Evolutionary conservation across 2,113 vertebrate genomes (phyloP).

Genomic region (Plectropomus leopardus): DNA sequence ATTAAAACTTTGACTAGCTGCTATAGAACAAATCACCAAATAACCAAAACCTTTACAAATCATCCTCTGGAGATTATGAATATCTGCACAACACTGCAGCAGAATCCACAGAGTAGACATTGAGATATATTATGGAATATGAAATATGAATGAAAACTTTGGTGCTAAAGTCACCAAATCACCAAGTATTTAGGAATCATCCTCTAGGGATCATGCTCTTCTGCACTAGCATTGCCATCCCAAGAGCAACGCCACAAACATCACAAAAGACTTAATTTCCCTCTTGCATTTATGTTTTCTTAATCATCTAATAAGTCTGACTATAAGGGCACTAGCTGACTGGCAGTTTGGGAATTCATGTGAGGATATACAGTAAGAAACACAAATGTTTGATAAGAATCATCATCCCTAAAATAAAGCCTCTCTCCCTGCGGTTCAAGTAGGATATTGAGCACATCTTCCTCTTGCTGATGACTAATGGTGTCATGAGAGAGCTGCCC

Average conservation of each 20-base stretch:
- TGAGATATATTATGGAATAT: too few species aligned
- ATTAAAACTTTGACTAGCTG: too few species aligned
- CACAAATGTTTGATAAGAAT: constrained; percentile 42
- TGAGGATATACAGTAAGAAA: constrained; percentile 7
- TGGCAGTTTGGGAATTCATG: constrained; percentile 19
- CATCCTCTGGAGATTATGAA: too few species aligned
- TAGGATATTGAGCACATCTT: constrained; percentile 34
- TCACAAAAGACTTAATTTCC: background rate
- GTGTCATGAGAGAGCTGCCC: constrained; percentile 46
- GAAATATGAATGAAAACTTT: too few species aligned
- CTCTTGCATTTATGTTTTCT: background rate
- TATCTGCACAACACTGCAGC: too few species aligned
- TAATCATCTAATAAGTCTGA: background rate
- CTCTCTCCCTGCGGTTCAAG: constrained; percentile 34
- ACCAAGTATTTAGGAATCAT: too few species aligned
- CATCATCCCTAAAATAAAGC: constrained; percentile 35
- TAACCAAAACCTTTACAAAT: too few species aligned
- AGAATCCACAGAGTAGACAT: too few species aligned
- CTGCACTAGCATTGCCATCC: background rate
- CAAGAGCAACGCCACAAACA: background rate
- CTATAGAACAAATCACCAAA: too few species aligned
- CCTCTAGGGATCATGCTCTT: too few species aligned
- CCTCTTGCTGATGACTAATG: constrained; percentile 54
- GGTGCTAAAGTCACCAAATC: too few species aligned
- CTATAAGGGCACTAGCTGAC: background rate